phyloP scores from a whole-genome alignment of 2,888 invertebrate species.

The Eutolmus rufibarbis region DNA sequence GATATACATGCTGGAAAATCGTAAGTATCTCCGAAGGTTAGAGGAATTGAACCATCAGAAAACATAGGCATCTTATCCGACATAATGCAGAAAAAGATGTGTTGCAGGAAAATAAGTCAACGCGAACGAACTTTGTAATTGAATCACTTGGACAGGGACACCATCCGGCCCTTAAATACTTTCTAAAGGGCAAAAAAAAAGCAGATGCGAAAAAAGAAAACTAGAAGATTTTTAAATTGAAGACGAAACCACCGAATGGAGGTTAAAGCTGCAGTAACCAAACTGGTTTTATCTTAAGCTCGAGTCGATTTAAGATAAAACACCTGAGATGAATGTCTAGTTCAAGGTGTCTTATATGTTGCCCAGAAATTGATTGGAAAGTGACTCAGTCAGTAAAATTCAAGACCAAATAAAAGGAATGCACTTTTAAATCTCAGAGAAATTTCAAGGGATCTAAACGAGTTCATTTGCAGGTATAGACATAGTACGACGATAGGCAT shows the following conservation, averaged over 20 bases:
- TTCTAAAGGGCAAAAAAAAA: neutral
- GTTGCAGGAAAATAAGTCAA: constrained; percentile 12
- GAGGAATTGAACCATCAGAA: neutral
- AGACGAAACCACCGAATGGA: neutral
- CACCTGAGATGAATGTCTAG: neutral
- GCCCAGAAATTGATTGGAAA: neutral
- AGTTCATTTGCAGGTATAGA: neutral
- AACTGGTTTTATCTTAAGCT: neutral
- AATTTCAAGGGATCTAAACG: neutral
- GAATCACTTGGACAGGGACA: neutral
- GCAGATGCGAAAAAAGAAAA: neutral
- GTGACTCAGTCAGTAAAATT: neutral
- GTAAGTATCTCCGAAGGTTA: neutral
- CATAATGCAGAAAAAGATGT: neutral
- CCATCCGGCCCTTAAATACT: neutral
- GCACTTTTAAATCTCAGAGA: neutral
- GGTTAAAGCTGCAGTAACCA: neutral
- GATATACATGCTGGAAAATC: neutral
- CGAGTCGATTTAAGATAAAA: neutral
- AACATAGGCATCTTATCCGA: neutral
- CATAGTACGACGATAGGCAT: too few species aligned
- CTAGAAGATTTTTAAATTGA: neutral
- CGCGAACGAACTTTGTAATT: neutral
- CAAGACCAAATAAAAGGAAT: neutral
- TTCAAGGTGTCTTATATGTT: neutral